Base-by-base conservation (phyloP, 1,140 invertebrate genomes). In the Aphelinus certus region DNA sequence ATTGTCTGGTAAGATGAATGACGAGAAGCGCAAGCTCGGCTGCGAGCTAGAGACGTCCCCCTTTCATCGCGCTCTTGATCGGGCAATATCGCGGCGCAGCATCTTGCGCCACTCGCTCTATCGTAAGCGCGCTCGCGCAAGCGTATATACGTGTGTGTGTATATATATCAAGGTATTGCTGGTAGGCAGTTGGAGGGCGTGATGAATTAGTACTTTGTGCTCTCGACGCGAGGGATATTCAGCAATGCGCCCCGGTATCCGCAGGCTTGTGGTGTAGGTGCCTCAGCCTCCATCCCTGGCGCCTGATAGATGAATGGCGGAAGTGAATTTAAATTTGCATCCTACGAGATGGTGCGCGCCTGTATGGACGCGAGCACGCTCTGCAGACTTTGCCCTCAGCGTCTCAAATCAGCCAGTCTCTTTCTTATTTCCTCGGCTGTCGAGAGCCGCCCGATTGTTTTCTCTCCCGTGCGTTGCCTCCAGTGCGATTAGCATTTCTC, bases 261-360 rank as follows among this genome's bases (percentile, higher is more conserved):
- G 42, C 63, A 26, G 26, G 26, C 26, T 26, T 26, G 26, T 26
- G 26, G 26, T 26, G 26, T 26, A 26, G 26, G 26, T 26, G 26
- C 26, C 26, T 26, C 26, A 65, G 63, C 61, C 7, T 63, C 46
- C 63, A n/a, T 65, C 63, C 47, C 26, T 48, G 49, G 63, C 48
- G 47, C 47, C 49, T 65, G 63, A 49, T 65, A 65, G 63, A 65
- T 65, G n/a, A 65, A 49, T 65, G 63, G 63, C 63, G 63, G 63
- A 65, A 65, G 63, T 65, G 63, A 65, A 65, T 65, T 65, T 65
- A 65, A 65, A 65, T 65, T n/a, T 49, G 51, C 47, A 65, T 49
- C 43, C 47, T 51, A 26, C 0, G 26, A 26, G 26, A 0, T 26
- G 26, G 26, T 26, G 26, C 26, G 26, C 26, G 26, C 26, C 26